Evolutionary conservation across 2,113 vertebrate species (phyloP).

Genomic region (Catharus fuscescens): DNA sequence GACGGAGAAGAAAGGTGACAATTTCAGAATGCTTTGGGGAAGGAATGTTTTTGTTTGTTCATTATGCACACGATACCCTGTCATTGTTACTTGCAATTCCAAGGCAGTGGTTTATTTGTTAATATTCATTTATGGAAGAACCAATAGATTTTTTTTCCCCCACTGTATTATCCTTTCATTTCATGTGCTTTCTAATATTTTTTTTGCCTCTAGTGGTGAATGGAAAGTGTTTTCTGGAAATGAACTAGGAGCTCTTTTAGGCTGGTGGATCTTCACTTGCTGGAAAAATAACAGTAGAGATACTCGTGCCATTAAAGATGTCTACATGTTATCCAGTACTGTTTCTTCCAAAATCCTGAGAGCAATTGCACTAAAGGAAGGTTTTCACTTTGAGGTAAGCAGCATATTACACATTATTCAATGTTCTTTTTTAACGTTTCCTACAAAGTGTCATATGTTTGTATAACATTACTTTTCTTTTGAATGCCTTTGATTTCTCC

Average conservation of each 20-base stretch:
- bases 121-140: background rate
- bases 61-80: background rate
- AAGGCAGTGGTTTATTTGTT: background rate
- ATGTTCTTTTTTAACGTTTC: background rate
- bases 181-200: background rate
- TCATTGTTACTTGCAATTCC: background rate
- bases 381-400: slow-evolving; percentile 95
- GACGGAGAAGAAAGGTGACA: background rate
- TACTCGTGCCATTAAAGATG: slow-evolving; percentile 78
- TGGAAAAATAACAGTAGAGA: slow-evolving; percentile 86
- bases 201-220: slow-evolving; percentile 76
- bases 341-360: slow-evolving; percentile 97
- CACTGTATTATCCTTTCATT: background rate
- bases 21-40: background rate
- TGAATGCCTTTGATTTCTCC: background rate
- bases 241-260: slow-evolving; percentile 91
- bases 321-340: slow-evolving; percentile 95
- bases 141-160: background rate
- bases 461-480: background rate
- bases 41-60: background rate
- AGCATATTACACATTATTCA: background rate
- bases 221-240: slow-evolving; percentile 97
- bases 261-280: slow-evolving; percentile 95
- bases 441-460: background rate
- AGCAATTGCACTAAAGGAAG: slow-evolving; percentile 94